These are phyloP conservation scores for Salminus brasiliensis DNA, from an alignment of 2,113 vertebrate species.

Conservation along the genomic window DNA sequence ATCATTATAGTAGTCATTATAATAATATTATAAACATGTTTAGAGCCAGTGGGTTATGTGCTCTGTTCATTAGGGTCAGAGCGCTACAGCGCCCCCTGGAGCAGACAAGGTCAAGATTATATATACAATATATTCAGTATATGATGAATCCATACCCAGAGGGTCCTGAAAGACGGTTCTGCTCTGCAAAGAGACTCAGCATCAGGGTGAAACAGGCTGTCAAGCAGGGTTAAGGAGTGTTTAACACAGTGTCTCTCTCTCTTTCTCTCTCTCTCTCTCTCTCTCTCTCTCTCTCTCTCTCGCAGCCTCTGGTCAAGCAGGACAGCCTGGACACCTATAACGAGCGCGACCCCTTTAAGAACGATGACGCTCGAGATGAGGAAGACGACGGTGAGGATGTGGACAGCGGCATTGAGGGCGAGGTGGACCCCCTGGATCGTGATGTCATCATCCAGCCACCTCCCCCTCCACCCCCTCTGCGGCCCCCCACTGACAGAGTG, in stretches of 20 bases:
- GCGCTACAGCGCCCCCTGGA: too few relatives aligned
- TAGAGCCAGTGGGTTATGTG: too few relatives aligned
- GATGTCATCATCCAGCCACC: slow-evolving; percentile 80
- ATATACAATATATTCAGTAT: too few relatives aligned
- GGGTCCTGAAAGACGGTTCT: background rate
- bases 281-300: slow-evolving; percentile 28
- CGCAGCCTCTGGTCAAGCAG: slow-evolving; percentile 91
- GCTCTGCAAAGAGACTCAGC: slow-evolving; percentile 14
- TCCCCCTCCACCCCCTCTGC: slow-evolving; percentile 67
- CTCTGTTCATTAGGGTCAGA: too few relatives aligned
- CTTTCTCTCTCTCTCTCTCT: too few relatives aligned
- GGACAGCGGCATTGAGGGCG: slow-evolving; percentile 85
- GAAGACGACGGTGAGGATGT: slow-evolving; percentile 85
- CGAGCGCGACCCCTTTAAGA: slow-evolving; percentile 96
- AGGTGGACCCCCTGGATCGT: slow-evolving; percentile 89
- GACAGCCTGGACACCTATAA: slow-evolving; percentile 97
- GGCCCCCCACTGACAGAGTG: slow-evolving; percentile 80
- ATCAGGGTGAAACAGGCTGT: slow-evolving; percentile 29
- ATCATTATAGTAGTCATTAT: too few relatives aligned
- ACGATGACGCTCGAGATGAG: slow-evolving; percentile 83
- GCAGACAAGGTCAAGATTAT: too few relatives aligned
- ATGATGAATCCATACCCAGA: background rate
- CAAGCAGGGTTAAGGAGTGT: background rate
- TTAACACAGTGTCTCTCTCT: slow-evolving; percentile 14
- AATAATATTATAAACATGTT: too few relatives aligned